Evolutionary conservation across 35 echinoderm and acorn worm genomes (phyloP), one percentile per base, ranked within the genome.

Genomic region (Anneissia japonica): DNA sequence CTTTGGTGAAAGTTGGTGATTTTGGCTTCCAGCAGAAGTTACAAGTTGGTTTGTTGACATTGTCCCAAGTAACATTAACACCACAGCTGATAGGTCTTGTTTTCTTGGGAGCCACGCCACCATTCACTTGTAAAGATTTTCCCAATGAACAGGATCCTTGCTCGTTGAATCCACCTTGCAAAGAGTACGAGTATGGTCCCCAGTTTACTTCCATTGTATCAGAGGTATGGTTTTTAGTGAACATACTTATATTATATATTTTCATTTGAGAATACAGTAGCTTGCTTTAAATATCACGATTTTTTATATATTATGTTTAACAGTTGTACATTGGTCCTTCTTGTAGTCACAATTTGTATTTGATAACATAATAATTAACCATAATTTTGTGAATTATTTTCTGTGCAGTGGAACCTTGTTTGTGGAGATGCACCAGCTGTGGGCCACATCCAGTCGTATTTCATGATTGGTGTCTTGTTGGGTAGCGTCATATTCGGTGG

Each of bases 201-300:
- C 76, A 91, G 46, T 91, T 91, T 31, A 91, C 83, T 37, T 91
- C 89, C n/a, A 86, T 91, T 79, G 89, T 79, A 10, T 21, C 89
- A 39, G 89, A 91, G 89, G 89, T 91, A 79, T 35, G 79, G 21
- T 81, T 21, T 0, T 12, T 0, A n/a, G n/a, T n/a, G n/a, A n/a
- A n/a, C n/a, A n/a, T n/a, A n/a, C n/a, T n/a, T n/a, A n/a, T n/a
- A n/a, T n/a, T n/a, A n/a, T n/a, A n/a, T n/a, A n/a, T n/a, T n/a
- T n/a, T n/a, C n/a, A n/a, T n/a, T n/a, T n/a, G n/a, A n/a, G n/a
- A n/a, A n/a, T n/a, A n/a, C n/a, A n/a, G n/a, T n/a, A n/a, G n/a
- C n/a, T n/a, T n/a, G n/a, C n/a, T n/a, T n/a, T n/a, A n/a, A n/a
- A n/a, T n/a, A n/a, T n/a, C n/a, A n/a, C n/a, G n/a, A n/a, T n/a